Percentiles rank a stretch among this genome's conserved stretches.
phyloP scores from a whole-genome alignment of 2,888 invertebrate species.

The Acrobasis suavella region DNA sequence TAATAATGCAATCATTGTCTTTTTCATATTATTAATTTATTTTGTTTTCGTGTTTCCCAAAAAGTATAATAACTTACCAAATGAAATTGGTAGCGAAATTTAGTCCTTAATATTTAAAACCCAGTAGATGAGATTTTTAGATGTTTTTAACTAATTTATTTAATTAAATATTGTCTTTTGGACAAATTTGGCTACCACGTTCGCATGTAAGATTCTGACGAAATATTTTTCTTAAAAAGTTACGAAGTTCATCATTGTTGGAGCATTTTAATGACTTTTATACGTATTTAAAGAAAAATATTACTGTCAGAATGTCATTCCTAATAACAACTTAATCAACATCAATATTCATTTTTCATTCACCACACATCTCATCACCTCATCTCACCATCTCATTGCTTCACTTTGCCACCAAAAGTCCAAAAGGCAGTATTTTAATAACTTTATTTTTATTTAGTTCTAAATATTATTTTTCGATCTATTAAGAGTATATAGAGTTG shows the following conservation, averaged over 20 bases:
- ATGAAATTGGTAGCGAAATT: slow-evolving; percentile 71
- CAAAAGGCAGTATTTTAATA: slow-evolving; percentile 70
- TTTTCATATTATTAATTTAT: neutral
- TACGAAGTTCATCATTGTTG: no score
- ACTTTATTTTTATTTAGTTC: neutral
- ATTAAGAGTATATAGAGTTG: no score
- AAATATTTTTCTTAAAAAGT: slow-evolving; percentile 16
- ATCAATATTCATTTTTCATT: slow-evolving; percentile 22
- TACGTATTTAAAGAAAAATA: slow-evolving; percentile 1
- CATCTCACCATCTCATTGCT: slow-evolving; percentile 29
- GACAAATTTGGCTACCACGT: slow-evolving; percentile 73
- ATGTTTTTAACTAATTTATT: slow-evolving; percentile 32
- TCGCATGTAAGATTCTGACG: slow-evolving; percentile 52
- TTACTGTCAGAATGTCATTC: slow-evolving; percentile 26
- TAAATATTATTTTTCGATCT: no score
- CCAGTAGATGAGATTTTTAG: slow-evolving; percentile 26
- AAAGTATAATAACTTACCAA: slow-evolving; percentile 34
- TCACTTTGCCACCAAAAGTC: slow-evolving; percentile 41
- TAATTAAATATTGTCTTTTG: slow-evolving; percentile 71
- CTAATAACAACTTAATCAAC: slow-evolving; percentile 31
- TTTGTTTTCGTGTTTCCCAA: neutral
- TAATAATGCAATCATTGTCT: no score
- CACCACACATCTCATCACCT: slow-evolving; percentile 29
- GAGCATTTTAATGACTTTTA: neutral
- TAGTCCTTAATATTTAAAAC: slow-evolving; percentile 38